Percentiles rank a stretch among this genome's conserved stretches.
These are phyloP conservation scores for Toxotes chatareus DNA, from an alignment of 2,113 vertebrate species.

Conservation along the genomic window DNA sequence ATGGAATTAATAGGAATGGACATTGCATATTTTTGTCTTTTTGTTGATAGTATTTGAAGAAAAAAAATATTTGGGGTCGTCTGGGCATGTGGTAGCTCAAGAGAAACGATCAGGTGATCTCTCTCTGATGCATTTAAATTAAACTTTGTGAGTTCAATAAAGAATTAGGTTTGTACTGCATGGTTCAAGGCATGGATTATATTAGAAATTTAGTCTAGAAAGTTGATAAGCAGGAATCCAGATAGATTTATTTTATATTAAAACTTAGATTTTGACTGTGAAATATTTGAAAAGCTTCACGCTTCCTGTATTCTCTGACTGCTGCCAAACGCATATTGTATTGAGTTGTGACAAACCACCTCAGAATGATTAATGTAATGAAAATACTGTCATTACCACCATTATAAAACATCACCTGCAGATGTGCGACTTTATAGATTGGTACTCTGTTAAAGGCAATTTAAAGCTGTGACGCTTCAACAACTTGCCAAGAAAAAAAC, in stretches of 20 bases:
- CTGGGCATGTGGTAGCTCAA: not conserved
- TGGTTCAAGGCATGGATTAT: not conserved
- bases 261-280: not conserved
- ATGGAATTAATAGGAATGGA: not conserved
- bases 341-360: not conserved
- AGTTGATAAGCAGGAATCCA: not conserved
- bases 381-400: slow-evolving; percentile 1
- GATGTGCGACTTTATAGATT: not conserved
- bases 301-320: not conserved
- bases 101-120: not conserved
- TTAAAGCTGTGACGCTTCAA: not conserved
- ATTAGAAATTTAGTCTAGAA: not conserved
- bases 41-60: not conserved
- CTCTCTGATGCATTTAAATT: not conserved
- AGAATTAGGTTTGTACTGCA: not conserved
- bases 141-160: slow-evolving; percentile 3
- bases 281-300: not conserved
- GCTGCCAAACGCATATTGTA: not conserved
- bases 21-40: not conserved
- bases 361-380: not conserved
- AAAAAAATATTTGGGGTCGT: not conserved
- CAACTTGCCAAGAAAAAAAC: not conserved
- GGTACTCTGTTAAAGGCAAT: not conserved
- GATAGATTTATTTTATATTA: not conserved
- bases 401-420: slow-evolving; percentile 1